Evolutionary conservation across 2,113 vertebrate species (phyloP), one percentile per base, ranked within the genome.

Genomic region (Syngnathus typhle): DNA sequence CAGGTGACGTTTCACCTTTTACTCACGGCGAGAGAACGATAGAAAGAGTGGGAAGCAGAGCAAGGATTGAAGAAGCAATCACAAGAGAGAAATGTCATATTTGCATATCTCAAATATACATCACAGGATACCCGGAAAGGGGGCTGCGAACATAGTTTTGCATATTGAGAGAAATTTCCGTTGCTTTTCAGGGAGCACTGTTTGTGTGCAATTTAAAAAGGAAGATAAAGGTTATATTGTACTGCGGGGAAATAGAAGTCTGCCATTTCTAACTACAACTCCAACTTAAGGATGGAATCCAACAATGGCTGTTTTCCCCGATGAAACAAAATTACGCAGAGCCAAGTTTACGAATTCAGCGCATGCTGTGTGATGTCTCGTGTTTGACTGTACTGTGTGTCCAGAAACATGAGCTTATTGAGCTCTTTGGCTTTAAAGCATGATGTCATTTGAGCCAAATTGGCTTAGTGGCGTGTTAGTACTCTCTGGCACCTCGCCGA

Each of bases 101-200:
- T 87, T 87, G 86, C 84, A 85, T 84, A 86, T 84, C 82, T 83
- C 75, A 64, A 81, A 86, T 82, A 77, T 77, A 82, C 74, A 86
- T 88, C 84, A 83, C 69, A 83, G 69, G 71, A 69, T 51, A 64
- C 68, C 73, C 79, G 74, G 44, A 68, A 81, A 83, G 77, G 71
- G 68, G 60, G 60, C 73, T 69, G 77, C 61, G 76, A 77, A 78
- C 73, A 78, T 60, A 69, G 74, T 72, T 81, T 80, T 80, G 84
- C 78, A 85, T 84, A 77, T 81, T 80, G 78, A 83, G 77, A 79
- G 78, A 78, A 69, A 77, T 82, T 67, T 75, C 69, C 37, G 0
- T 58, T 58, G 67, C 74, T 73, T 79, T 72, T 79, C 74, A 51
- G 68, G 64, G 67, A 82, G 67, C 7, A 18, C 72, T 77, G 76